Base-by-base conservation (phyloP, 2,888 invertebrate genomes). In the Tolmerus cingulatus region DNA sequence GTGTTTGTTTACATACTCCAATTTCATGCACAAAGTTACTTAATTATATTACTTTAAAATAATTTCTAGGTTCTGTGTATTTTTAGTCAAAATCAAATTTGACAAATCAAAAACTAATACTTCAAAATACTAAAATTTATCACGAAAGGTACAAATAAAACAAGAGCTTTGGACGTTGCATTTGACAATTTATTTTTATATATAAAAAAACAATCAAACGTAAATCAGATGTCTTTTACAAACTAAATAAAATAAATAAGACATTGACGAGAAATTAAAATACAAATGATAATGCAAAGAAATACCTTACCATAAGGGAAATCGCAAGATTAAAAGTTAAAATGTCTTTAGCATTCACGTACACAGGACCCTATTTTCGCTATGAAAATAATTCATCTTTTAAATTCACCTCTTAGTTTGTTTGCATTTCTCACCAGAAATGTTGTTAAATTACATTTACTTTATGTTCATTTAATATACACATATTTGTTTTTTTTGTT, bases 241-340 rank as follows among this genome's bases (percentile, higher is more conserved):
- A 86, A 86, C 77, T 86, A 86, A 86, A 51, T 86, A 86, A 77
- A 86, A 86, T 86, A 86, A 86, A 86, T 86, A 86, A 86, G 46
- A 37, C 77, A 74, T 55, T 40, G 55, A 55, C 55, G 74, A 86
- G 77, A 77, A 77, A 77, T 85, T 43, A 86, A 74, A 77, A 86
- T 77, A 86, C 43, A 85, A 85, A 43, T 43, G 43, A 85, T 85
- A 74, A 85, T 57, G 46, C 19, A 82, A 57, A 82, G 55, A 82
- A 46, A 57, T 82, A 66, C 82, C 82, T 82, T 82, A 82, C 40
- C 82, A 66, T 82, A 57, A 82, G 82, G 66, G 82, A 82, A 57
- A 82, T 82, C 82, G 82, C 55, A 82, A 37, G 82, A 34, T 82
- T 82, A 30, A 76, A 86, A 74, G 46, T 66, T 66, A 66, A 66